These are phyloP conservation scores for Siderastrea radians DNA, from an alignment of 92 coral and sea anemone species.

Conservation along the genomic window DNA sequence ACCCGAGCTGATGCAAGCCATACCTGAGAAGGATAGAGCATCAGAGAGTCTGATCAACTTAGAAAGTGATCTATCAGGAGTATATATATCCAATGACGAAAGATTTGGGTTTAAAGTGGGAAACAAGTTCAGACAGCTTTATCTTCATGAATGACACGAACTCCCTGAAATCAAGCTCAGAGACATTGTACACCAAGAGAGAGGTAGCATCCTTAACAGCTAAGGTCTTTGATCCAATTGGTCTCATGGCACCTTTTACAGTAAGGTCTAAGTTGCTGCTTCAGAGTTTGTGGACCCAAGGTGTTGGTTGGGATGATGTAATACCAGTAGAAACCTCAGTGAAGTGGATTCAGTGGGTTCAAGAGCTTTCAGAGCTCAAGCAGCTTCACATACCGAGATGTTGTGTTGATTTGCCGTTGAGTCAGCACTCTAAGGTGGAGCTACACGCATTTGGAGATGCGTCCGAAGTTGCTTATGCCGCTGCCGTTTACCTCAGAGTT, in stretches of 20 bases:
- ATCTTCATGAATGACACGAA: not conserved
- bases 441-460: conserved; percentile 61
- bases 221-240: conserved; percentile 56
- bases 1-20: not conserved
- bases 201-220: not conserved
- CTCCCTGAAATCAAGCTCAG: not conserved
- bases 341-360: conserved; percentile 42
- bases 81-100: not conserved
- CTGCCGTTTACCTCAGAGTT: conserved; percentile 54
- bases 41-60: not conserved
- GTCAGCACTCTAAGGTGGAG: conserved; percentile 33
- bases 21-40: conserved; percentile 9
- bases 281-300: conserved; percentile 58
- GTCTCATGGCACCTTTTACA: conserved; percentile 42
- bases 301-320: conserved; percentile 52
- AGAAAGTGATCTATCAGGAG: conserved; percentile 6
- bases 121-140: not conserved
- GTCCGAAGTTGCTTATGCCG: conserved; percentile 55
- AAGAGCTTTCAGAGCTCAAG: conserved; percentile 23
- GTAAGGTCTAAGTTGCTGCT: conserved; percentile 41
- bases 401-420: conserved; percentile 25
- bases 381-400: conserved; percentile 31
- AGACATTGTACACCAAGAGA: too few relatives aligned
- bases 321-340: conserved; percentile 15
- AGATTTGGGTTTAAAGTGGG: conserved; percentile 11